Conservation (phyloP, 1,140 invertebrate genomes). For the Drosophila nannoptera region DNA sequence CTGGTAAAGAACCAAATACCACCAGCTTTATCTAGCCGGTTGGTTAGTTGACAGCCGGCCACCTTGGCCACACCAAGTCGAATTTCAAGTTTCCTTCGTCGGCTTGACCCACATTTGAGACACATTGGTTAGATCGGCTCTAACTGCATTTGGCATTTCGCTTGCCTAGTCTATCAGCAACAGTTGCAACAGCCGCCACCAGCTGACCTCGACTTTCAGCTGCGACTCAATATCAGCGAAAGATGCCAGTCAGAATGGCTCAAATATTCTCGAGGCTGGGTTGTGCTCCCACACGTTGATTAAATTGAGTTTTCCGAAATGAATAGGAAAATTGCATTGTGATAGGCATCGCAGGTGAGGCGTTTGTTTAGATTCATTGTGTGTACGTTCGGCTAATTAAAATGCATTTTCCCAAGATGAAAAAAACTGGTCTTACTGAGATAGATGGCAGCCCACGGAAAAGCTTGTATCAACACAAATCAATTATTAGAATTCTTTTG, state of each 20-base stretch:
- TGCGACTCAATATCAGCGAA: conserved; percentile 16
- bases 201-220: conserved; percentile 70
- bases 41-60: conserved; percentile 14
- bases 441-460: neutral
- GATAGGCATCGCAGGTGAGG: conserved; percentile 43
- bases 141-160: conserved; percentile 66
- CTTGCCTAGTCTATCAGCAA: conserved; percentile 41
- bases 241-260: conserved; percentile 38
- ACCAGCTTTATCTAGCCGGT: conserved; percentile 16
- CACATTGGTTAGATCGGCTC: conserved; percentile 53
- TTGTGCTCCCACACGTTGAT: conserved; percentile 44
- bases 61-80: conserved; percentile 45
- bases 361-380: conserved; percentile 34
- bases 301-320: conserved; percentile 27
- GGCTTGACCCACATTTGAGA: conserved; percentile 66
- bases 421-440: neutral
- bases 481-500: conserved; percentile 47
- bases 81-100: conserved; percentile 72
- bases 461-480: conserved; percentile 40
- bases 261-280: conserved; percentile 37
- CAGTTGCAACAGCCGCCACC: conserved; percentile 45
- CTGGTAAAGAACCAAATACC: conserved; percentile 61
- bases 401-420: conserved; percentile 35
- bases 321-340: conserved; percentile 37
- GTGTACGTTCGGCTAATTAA: conserved; percentile 36